These are phyloP conservation scores for Melieria omissa DNA, from an alignment of 2,888 invertebrate species.

Conservation along the genomic window DNA sequence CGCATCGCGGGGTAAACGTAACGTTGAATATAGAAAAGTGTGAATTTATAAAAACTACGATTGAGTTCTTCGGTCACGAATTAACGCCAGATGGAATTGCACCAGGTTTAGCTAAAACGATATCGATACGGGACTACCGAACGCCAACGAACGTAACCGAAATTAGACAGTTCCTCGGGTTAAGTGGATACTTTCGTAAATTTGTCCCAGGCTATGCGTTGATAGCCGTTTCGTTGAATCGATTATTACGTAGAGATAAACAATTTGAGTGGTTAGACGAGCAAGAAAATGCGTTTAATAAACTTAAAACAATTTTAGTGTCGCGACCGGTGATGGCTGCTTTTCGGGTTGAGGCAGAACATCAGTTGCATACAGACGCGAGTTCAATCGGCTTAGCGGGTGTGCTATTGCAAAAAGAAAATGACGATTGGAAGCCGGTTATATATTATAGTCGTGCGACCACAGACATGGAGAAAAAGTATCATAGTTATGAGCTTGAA, in stretches of 20 bases:
- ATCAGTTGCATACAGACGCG: too few species aligned
- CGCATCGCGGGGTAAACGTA: too few species aligned
- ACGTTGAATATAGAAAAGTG: too few species aligned
- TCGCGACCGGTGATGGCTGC: constrained; percentile 6
- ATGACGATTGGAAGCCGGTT: constrained; percentile 3
- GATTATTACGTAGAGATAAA: neutral
- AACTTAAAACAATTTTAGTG: neutral
- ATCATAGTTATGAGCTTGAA: constrained; percentile 1
- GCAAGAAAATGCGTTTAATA: neutral
- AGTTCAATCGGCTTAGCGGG: neutral
- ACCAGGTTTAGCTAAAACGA: constrained; percentile 17
- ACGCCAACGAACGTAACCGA: constrained; percentile 22
- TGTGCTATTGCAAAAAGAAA: constrained; percentile 7
- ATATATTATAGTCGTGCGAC: constrained; percentile 7
- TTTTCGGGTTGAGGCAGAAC: constrained; percentile 14
- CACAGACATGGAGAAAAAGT: constrained; percentile 1
- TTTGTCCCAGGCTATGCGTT: constrained; percentile 13
- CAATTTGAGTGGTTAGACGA: neutral
- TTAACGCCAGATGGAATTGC: constrained; percentile 30
- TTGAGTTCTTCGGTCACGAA: too few species aligned
- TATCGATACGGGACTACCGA: constrained; percentile 15
- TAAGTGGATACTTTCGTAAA: constrained; percentile 25
- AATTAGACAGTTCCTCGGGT: constrained; percentile 29
- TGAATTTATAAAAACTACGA: too few species aligned
- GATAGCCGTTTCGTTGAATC: neutral